Evolutionary conservation across 2,113 vertebrate genomes (phyloP).

Genomic region (Grus americana): DNA sequence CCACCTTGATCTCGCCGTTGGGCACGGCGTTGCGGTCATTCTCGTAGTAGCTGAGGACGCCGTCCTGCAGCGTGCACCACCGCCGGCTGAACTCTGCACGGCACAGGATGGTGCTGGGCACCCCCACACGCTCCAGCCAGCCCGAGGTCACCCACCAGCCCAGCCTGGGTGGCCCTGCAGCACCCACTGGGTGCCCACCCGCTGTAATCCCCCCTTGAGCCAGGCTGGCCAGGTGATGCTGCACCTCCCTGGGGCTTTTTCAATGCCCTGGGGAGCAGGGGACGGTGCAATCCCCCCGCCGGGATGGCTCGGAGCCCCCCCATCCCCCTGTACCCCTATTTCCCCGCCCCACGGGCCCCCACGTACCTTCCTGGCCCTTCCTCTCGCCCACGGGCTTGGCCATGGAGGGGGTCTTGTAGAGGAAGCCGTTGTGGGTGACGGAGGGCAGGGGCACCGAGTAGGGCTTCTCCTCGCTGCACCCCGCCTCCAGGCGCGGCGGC

Average conservation of each 20-base stretch:
- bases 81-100: conserved; percentile 90
- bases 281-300: not conserved
- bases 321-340: not conserved
- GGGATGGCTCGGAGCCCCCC: no score
- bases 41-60: conserved; percentile 91
- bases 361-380: conserved; percentile 85
- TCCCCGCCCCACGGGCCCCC: not conserved
- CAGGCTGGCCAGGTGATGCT: not conserved
- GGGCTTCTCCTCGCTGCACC: conserved; percentile 64
- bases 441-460: conserved; percentile 79
- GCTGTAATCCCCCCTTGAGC: not conserved
- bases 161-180: not conserved
- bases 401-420: conserved; percentile 92
- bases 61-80: conserved; percentile 91
- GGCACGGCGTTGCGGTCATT: conserved; percentile 85
- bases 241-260: not conserved
- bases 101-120: not conserved
- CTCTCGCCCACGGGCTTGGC: conserved; percentile 81
- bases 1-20: conserved; percentile 83
- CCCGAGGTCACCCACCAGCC: not conserved
- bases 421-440: conserved; percentile 88
- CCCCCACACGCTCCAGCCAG: not conserved
- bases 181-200: not conserved
- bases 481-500: conserved; percentile 77
- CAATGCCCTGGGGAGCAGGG: not conserved